Conservation (phyloP, 1,140 invertebrate species). For the Laodelphax striatellus region DNA sequence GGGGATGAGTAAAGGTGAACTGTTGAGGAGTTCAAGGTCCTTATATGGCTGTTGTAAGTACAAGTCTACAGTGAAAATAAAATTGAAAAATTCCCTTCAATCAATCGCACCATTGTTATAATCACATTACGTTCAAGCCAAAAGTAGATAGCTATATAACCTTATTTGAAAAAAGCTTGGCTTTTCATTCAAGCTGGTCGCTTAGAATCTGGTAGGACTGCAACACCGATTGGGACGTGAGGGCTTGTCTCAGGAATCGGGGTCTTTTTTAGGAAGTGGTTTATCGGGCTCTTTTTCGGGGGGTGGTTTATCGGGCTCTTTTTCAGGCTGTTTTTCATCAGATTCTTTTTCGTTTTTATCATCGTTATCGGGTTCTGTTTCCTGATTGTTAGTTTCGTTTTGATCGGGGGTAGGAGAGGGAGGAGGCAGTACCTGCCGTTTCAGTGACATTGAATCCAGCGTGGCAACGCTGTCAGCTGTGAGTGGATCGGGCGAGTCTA, state of each 20-base stretch:
- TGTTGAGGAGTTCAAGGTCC: too few species aligned
- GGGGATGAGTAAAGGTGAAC: too few species aligned
- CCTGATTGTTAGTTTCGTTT: neutral
- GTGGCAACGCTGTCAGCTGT: slow-evolving; percentile 47
- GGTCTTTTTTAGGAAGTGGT: slow-evolving; percentile 4
- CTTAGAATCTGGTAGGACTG: slow-evolving; percentile 22
- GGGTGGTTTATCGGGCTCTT: neutral
- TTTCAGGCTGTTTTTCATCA: too few species aligned
- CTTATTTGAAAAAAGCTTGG: slow-evolving; percentile 1
- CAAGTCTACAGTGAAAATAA: too few species aligned
- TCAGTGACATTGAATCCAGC: slow-evolving; percentile 37
- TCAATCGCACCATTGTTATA: too few species aligned
- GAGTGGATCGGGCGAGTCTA: slow-evolving; percentile 37
- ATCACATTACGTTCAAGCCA: too few species aligned
- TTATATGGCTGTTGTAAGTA: too few species aligned
- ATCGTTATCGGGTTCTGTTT: too few species aligned
- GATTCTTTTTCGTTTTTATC: too few species aligned
- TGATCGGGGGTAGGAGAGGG: slow-evolving; percentile 16
- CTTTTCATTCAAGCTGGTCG: neutral
- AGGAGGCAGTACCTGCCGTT: slow-evolving; percentile 25
- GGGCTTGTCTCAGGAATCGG: slow-evolving; percentile 17
- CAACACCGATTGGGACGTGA: slow-evolving; percentile 22
- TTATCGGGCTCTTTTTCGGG: slow-evolving; percentile 1
- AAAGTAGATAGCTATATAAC: neutral
- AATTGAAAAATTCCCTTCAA: too few species aligned